Conservation (phyloP, 2,888 invertebrate species). For the Clunio marinus region DNA sequence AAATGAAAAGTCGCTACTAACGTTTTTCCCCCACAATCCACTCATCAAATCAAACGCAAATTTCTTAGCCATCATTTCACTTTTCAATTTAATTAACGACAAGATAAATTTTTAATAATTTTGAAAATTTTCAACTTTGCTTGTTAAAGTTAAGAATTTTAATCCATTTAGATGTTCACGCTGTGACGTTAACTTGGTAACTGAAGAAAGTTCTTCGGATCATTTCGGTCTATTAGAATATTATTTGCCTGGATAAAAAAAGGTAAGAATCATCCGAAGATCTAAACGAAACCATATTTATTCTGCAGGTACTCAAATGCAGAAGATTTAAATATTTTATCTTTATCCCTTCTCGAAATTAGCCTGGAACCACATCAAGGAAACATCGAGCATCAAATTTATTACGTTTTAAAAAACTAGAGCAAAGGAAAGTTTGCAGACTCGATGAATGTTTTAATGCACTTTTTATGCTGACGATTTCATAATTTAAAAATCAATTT, state of each 20-base stretch:
- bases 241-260: too few species aligned
- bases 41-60: constrained; percentile 18
- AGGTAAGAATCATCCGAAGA: too few species aligned
- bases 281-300: too few species aligned
- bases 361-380: neutral
- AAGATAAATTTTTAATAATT: neutral
- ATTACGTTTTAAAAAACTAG: neutral
- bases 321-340: neutral
- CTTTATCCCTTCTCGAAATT: neutral
- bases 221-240: too few species aligned
- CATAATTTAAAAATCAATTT: too few species aligned
- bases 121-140: neutral
- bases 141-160: neutral
- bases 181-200: neutral
- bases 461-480: too few species aligned
- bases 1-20: too few species aligned
- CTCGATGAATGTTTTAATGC: too few species aligned
- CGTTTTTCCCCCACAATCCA: constrained; percentile 33
- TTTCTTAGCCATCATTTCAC: constrained; percentile 16
- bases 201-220: neutral
- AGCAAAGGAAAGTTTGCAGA: neutral
- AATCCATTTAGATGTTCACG: too few species aligned
- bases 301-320: neutral
- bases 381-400: neutral
- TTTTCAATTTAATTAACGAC: neutral